These are phyloP conservation scores for Aculops lycopersici DNA, from an alignment of 1,140 invertebrate species.

Conservation along the genomic window DNA sequence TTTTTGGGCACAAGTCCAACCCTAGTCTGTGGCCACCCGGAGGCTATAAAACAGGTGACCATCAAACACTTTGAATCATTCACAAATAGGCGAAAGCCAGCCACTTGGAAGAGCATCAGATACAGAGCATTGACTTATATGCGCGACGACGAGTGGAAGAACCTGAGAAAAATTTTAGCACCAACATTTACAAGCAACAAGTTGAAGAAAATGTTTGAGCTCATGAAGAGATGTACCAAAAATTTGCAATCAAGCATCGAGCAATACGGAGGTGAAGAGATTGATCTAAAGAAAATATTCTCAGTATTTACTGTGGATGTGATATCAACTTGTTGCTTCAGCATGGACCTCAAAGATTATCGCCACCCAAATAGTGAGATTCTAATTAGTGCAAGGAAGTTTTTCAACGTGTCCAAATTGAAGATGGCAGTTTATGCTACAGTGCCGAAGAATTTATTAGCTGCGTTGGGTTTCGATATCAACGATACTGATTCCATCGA, in stretches of 20 bases:
- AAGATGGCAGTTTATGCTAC: background rate
- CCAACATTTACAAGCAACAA: background rate
- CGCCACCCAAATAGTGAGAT: background rate
- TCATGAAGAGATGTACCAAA: background rate
- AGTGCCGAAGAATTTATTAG: background rate
- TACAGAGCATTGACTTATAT: background rate
- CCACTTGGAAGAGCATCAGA: background rate
- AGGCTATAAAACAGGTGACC: conserved; percentile 12
- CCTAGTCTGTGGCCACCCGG: conserved; percentile 13
- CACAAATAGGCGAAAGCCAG: conserved; percentile 2
- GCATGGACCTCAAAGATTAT: conserved; percentile 10
- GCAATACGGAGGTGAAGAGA: background rate
- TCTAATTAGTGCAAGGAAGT: background rate
- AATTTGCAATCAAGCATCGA: background rate
- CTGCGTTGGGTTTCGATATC: background rate
- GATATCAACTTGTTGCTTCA: conserved; percentile 24
- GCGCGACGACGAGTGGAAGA: background rate
- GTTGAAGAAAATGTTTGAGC: background rate
- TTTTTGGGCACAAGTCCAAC: conserved; percentile 11
- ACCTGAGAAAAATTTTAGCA: background rate
- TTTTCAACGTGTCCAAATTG: background rate
- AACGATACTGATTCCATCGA: background rate
- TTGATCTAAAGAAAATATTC: conserved; percentile 2
- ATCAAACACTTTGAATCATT: conserved; percentile 14
- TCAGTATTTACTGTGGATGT: conserved; percentile 23